These are phyloP conservation scores for Metridium senile DNA, from an alignment of 92 coral and sea anemone genomes.

Conservation along the genomic window DNA sequence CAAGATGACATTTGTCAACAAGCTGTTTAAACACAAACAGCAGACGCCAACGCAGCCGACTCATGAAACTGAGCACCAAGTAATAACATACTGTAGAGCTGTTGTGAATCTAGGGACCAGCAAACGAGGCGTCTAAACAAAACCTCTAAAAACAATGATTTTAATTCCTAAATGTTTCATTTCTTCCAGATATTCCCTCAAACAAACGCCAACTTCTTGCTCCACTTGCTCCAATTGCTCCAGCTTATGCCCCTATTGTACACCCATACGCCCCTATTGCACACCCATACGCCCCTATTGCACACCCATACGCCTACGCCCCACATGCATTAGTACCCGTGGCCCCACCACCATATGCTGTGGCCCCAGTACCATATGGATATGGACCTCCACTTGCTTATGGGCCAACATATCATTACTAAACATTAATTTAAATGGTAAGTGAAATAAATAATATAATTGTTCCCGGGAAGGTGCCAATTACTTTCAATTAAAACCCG, in stretches of 20 bases:
- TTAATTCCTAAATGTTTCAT: neutral
- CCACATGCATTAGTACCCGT: conserved; percentile 30
- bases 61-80: too few species aligned
- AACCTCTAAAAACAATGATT: neutral
- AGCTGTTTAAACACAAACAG: too few species aligned
- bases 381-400: conserved; percentile 11
- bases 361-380: conserved; percentile 7
- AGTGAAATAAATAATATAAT: neutral
- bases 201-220: conserved; percentile 15
- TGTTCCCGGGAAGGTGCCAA: too few species aligned
- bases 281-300: neutral
- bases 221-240: conserved; percentile 2
- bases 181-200: conserved; percentile 10
- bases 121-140: too few species aligned
- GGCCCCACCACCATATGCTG: conserved; percentile 23
- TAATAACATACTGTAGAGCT: too few species aligned
- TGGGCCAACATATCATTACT: conserved; percentile 4
- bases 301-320: conserved; percentile 2
- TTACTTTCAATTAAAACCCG: too few species aligned
- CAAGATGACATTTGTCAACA: too few species aligned
- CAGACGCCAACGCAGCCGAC: too few species aligned
- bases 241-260: neutral
- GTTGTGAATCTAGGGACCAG: too few species aligned
- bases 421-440: conserved; percentile 2
- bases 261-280: neutral